Conservation (phyloP, 2,113 vertebrate species). For the Ellobius talpinus region DNA sequence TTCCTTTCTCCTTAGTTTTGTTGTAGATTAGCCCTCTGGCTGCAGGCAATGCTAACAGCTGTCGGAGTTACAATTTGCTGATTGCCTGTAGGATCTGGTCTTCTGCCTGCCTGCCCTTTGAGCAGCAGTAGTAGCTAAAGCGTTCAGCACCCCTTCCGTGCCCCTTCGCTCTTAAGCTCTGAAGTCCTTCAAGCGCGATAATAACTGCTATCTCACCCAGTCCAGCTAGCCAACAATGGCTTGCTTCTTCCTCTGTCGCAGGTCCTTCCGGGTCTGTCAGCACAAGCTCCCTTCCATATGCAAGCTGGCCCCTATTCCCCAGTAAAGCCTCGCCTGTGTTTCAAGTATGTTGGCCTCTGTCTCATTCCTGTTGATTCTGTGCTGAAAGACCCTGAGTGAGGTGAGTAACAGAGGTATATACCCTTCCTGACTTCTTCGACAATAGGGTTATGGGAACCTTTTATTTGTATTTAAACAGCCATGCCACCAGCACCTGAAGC, state of each 20-base stretch:
- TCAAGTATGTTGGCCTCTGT: background rate
- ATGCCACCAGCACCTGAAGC: background rate
- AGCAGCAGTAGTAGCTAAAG: background rate
- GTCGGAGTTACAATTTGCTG: background rate
- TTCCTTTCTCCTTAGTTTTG: background rate
- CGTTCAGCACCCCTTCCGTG: background rate
- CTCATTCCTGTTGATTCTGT: background rate
- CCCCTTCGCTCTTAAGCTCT: background rate
- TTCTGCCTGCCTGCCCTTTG: background rate
- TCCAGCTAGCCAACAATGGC: background rate
- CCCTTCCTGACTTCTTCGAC: background rate
- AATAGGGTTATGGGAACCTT: background rate
- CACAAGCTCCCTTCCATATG: background rate
- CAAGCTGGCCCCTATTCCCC: background rate
- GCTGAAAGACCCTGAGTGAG: background rate
- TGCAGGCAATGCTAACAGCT: background rate
- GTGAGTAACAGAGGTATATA: background rate
- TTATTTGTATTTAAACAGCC: background rate
- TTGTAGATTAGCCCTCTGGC: background rate
- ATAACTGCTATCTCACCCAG: background rate
- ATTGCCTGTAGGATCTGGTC: background rate
- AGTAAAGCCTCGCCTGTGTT: background rate
- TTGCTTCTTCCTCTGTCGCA: background rate
- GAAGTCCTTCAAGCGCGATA: background rate
- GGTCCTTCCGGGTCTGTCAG: background rate